Base-by-base conservation (phyloP, 2,888 invertebrate genomes). In the Sphaeridia pumilis region DNA sequence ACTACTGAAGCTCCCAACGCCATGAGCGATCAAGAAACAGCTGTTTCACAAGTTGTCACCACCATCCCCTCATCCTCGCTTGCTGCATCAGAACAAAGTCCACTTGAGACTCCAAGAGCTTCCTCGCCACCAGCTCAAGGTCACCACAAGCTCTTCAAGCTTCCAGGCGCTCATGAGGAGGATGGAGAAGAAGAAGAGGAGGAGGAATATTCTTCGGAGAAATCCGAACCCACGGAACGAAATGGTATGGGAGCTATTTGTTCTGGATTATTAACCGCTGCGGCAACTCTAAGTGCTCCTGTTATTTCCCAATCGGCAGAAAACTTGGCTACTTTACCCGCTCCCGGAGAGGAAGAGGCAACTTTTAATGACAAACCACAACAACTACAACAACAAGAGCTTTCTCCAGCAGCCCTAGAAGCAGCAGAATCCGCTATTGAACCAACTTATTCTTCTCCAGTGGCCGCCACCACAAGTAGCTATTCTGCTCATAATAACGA, bases 221-320 rank as follows among this genome's bases (percentile, higher is more conserved):
- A 45, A 2, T 58, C 56, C 21, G 46, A 44, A 17, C 57, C 56
- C 38, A 52, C 51, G 5, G 56, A 58, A 17, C 49, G 44, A 22
- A 49, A 51, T 44, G 50, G 28, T 3, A 7, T 58, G 21, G 56
- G 62, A 20, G 56, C 58, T 10, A 47, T 64, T 21, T 49, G 57
- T 25, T 54, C 61, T 1, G 63, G 61, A 35, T 45, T 65, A 4
- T 44, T 65, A 14, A 59, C 58, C 17, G 64, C 62, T 4, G 62
- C 62, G 2, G 56, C 55, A 2, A 64, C 62, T 2, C 46, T 60
- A 12, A 59, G 56, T 51, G 61, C 64, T 25, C 56, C 61, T 21
- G 53, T 63, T 10, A 60, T 65, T 14, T 52, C 57, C n/a, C 59
- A 59, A 46, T 59, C 58, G 31, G 56, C 61, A 3, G 61, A 59